Base-by-base conservation (phyloP, 2,888 invertebrate genomes). In the Epiperipatus broadwayi region DNA sequence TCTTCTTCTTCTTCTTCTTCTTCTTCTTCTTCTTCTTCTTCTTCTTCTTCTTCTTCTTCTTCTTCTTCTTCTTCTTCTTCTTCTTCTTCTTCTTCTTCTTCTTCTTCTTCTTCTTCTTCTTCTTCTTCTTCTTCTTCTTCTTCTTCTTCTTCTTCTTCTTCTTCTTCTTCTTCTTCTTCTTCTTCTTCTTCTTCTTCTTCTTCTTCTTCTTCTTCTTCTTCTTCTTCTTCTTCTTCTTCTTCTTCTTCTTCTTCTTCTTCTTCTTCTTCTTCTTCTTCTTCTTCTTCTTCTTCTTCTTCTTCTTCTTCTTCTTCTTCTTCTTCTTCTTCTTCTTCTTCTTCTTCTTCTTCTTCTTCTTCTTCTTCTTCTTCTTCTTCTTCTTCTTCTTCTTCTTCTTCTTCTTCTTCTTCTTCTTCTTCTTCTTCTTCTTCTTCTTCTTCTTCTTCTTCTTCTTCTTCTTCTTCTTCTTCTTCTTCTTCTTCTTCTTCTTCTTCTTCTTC, bases 21-120 rank as follows among this genome's bases (percentile, higher is more conserved):
- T 30, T 10, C 31, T 30, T 30, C 14, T 30, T 30, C 31, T 30
- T 10, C 14, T 30, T 10, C 31, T 30, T 10, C 31, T 30, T 10
- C 31, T 30, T 10, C 31, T 30, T 10, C 31, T 30, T 10, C 31
- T 30, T 10, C 31, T 30, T 10, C 31, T 30, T 10, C 31, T 30
- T 10, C 31, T 30, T 10, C 31, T 30, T 10, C 31, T 30, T 10
- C 31, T 30, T 10, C 31, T 30, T 10, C 31, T 30, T 10, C 31
- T 30, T 10, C 31, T 30, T 10, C 31, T 30, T 10, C 31, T 30
- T 10, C 31, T 30, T 10, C 31, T 30, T 10, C 31, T 30, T 10
- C 31, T 30, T 10, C 31, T 30, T 10, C 31, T 30, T 10, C 31
- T 30, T 10, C 31, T 30, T 10, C 31, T 30, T 10, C 31, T 30